Conservation (phyloP, 2,113 vertebrate species). For the Nematolebias whitei region DNA sequence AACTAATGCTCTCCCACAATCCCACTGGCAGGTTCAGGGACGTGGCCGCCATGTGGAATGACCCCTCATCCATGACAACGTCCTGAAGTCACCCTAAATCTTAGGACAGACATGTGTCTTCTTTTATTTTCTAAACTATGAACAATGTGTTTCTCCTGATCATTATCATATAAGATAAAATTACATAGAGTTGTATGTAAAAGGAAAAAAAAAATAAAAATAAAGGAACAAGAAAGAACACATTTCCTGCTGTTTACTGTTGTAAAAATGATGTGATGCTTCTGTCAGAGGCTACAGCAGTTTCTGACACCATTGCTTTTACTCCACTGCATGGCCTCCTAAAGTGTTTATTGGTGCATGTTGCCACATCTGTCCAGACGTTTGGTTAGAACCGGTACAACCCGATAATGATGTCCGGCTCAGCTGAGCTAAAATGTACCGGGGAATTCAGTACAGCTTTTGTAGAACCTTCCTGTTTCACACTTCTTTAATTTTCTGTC, state of each 20-base stretch:
- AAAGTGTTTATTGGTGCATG: constrained; percentile 17
- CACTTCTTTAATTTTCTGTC: constrained; percentile 68
- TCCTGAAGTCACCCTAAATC: constrained; percentile 77
- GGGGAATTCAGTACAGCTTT: constrained; percentile 45
- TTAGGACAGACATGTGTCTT: neutral
- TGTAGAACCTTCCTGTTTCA: constrained; percentile 66
- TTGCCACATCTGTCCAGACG: constrained; percentile 29
- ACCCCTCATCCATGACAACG: constrained; percentile 80
- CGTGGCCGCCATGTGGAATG: constrained; percentile 83
- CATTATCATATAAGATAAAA: neutral
- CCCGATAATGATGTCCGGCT: constrained; percentile 22
- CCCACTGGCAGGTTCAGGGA: constrained; percentile 81
- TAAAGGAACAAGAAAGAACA: constrained; percentile 33
- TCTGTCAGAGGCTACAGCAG: constrained; percentile 17
- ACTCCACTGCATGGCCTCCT: constrained; percentile 44
- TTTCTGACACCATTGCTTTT: constrained; percentile 1
- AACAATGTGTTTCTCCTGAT: neutral
- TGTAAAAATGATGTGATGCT: constrained; percentile 63
- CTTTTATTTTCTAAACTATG: too few relatives aligned
- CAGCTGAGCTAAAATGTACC: constrained; percentile 16
- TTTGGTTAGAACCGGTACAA: constrained; percentile 6
- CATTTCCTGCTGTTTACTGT: constrained; percentile 48
- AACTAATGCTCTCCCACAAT: constrained; percentile 74
- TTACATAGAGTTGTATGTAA: neutral
- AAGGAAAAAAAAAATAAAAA: constrained; percentile 5